Evolutionary conservation across 64 coral and sea anemone genomes (phyloP).

Genomic region (Catalaphyllia jardinei): DNA sequence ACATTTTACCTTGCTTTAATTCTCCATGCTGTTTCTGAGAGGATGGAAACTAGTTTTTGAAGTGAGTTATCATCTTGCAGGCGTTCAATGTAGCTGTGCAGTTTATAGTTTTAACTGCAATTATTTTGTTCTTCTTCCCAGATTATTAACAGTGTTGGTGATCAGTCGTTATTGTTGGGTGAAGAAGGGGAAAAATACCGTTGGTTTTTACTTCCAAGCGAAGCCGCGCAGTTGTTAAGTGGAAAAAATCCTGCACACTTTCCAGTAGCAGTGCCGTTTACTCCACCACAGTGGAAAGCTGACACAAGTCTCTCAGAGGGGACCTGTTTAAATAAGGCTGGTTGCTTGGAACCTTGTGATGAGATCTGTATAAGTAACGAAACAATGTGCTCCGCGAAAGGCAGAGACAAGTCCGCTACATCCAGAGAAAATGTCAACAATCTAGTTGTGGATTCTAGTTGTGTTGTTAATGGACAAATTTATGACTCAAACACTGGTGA

Average conservation of each 20-base stretch:
- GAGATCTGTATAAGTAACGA: background rate
- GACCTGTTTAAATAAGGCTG: background rate
- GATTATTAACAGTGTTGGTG: conserved; percentile 57
- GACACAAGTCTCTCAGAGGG: background rate
- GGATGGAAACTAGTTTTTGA: background rate
- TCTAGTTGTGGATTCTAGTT: background rate
- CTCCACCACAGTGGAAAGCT: conserved; percentile 55
- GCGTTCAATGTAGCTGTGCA: too few species aligned
- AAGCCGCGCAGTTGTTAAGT: conserved; percentile 62
- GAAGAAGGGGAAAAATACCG: conserved; percentile 80
- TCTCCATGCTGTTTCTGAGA: too few species aligned
- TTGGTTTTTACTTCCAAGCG: conserved; percentile 97
- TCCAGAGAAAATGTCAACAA: background rate
- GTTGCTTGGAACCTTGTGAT: background rate
- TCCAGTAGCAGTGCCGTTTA: conserved; percentile 73
- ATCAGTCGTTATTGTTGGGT: conserved; percentile 88
- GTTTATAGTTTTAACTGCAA: too few species aligned
- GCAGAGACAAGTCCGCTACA: background rate
- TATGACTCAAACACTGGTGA: background rate
- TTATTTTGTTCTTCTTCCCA: conserved; percentile 28
- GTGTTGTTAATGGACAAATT: background rate
- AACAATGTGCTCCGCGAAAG: background rate
- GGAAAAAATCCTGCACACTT: conserved; percentile 34
- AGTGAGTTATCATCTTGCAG: background rate
- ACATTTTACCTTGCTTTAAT: too few species aligned